These are phyloP conservation scores for Kryptopterus vitreolus DNA, from an alignment of 2,797 vertebrate species.

Conservation along the genomic window DNA sequence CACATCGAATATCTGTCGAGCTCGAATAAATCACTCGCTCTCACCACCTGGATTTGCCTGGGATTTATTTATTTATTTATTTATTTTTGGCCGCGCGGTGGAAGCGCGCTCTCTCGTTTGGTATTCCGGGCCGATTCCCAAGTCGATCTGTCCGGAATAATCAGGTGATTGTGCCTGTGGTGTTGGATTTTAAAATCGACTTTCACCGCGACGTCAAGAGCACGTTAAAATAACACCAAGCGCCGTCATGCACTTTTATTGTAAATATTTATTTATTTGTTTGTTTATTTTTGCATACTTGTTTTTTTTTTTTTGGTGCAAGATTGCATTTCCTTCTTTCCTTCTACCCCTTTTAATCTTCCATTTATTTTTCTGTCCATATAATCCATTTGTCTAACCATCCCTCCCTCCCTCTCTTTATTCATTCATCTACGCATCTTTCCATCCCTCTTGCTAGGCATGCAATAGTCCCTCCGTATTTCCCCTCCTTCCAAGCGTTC, in stretches of 20 bases:
- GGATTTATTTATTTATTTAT: no score
- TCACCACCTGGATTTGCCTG: slow-evolving; percentile 16
- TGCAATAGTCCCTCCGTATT: no score
- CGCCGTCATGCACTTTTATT: slow-evolving; percentile 17
- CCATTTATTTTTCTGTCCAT: no score
- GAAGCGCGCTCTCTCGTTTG: slow-evolving; percentile 34
- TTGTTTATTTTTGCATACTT: no score
- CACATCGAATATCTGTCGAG: slow-evolving; percentile 5
- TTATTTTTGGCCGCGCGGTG: slow-evolving; percentile 25
- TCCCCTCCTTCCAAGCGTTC: no score
- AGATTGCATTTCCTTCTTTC: not conserved
- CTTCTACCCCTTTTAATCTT: no score
- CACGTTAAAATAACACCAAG: slow-evolving; percentile 28
- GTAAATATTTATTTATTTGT: no score
- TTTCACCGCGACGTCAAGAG: slow-evolving; percentile 36
- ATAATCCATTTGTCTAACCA: no score
- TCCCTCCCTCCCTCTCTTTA: no score
- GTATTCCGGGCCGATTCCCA: slow-evolving; percentile 39
- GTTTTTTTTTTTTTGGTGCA: not conserved
- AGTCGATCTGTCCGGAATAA: slow-evolving; percentile 50
- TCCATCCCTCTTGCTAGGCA: no score
- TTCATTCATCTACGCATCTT: no score
- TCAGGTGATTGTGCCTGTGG: slow-evolving; percentile 44
- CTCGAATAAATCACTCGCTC: slow-evolving; percentile 32
- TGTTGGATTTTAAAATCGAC: slow-evolving; percentile 49